Percentiles rank a stretch among this genome's conserved stretches.
These are phyloP conservation scores for Andrena haemorrhoa DNA, from an alignment of 2,888 invertebrate genomes.

Conservation along the genomic window DNA sequence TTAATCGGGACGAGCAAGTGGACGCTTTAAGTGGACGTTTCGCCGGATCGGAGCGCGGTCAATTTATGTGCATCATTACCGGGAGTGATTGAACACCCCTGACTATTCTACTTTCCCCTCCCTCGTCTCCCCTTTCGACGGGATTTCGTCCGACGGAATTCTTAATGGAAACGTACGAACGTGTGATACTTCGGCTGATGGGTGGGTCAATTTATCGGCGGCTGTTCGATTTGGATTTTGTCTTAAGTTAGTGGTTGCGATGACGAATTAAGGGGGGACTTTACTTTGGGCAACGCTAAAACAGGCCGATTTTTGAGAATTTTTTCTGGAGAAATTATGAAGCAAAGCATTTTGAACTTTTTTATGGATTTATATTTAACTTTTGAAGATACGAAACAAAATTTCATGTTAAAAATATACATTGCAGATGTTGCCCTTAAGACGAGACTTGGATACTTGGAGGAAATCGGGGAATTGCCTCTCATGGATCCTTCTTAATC, in stretches of 20 bases:
- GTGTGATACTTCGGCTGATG: not conserved
- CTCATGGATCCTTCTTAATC: too few species aligned
- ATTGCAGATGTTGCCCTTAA: too few species aligned
- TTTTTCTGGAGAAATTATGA: too few species aligned
- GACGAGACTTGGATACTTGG: too few species aligned
- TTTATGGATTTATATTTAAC: too few species aligned
- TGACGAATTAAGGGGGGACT: not conserved
- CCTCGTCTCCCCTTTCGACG: constrained; percentile 1
- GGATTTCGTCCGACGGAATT: not conserved
- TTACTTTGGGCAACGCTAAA: too few species aligned
- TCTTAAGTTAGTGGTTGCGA: constrained; percentile 3
- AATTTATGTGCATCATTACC: constrained; percentile 36
- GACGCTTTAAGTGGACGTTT: constrained; percentile 46
- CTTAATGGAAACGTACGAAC: constrained; percentile 26
- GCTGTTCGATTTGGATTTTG: not conserved
- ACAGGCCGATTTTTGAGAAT: too few species aligned
- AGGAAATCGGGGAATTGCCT: too few species aligned
- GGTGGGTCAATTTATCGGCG: not conserved
- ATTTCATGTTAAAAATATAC: too few species aligned
- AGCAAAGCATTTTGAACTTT: too few species aligned
- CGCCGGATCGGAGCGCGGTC: constrained; percentile 6
- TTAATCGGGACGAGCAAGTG: constrained; percentile 30
- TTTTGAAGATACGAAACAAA: too few species aligned
- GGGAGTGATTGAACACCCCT: constrained; percentile 30
- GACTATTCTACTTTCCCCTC: not conserved